Conservation (phyloP, 1,140 invertebrate species). For the Caenorhabditis tropicalis region DNA sequence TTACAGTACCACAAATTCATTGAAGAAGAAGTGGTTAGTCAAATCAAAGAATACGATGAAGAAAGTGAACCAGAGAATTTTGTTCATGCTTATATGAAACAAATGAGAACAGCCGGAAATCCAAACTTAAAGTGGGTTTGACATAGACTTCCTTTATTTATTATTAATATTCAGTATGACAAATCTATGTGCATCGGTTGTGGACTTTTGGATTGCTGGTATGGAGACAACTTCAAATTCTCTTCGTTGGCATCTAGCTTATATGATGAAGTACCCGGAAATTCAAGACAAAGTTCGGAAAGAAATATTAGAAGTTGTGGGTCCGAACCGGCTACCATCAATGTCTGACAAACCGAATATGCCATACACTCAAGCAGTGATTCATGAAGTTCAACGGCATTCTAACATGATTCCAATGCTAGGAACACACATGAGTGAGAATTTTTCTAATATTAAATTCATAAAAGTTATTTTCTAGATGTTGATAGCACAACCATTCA, state of each 20-base stretch:
- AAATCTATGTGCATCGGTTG: background rate
- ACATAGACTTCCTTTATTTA: background rate
- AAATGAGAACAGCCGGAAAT: constrained; percentile 20
- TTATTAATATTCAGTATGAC: background rate
- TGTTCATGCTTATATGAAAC: constrained; percentile 19
- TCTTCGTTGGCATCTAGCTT: constrained; percentile 32
- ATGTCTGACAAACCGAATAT: constrained; percentile 44
- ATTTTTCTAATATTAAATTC: background rate
- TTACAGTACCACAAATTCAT: constrained; percentile 43
- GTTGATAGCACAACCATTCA: background rate
- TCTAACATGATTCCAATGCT: constrained; percentile 16
- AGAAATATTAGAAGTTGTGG: background rate
- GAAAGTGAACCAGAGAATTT: constrained; percentile 32
- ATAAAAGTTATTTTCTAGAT: background rate
- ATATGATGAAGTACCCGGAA: constrained; percentile 43
- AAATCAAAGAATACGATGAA: constrained; percentile 1
- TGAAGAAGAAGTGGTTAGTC: background rate
- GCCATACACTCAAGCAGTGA: constrained; percentile 44
- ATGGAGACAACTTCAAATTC: constrained; percentile 47
- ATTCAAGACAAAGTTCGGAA: constrained; percentile 35
- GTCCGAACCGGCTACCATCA: constrained; percentile 6
- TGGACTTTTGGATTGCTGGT: constrained; percentile 22
- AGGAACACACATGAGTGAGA: background rate
- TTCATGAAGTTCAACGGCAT: constrained; percentile 45
- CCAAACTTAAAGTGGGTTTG: background rate